Base-by-base conservation (phyloP, 1,140 invertebrate species). In the Drosophila littoralis region DNA sequence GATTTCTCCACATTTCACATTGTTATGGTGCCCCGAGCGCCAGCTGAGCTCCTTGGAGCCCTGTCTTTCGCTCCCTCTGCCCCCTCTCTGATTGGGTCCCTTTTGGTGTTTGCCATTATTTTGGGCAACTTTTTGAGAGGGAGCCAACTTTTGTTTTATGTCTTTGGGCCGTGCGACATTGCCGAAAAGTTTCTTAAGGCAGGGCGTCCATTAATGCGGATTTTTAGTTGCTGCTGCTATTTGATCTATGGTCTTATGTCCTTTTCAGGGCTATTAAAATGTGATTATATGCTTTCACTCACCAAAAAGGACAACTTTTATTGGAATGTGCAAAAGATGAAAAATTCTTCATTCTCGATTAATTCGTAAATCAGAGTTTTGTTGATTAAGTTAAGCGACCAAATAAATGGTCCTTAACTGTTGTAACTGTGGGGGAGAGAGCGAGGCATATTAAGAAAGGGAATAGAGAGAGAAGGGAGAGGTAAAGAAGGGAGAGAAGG, bases 101-200 rank as follows among this genome's bases (percentile, higher is more conserved):
- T 60, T 67, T 51, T 52, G 57, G 42, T 73, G 55, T 78, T 75
- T 59, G 69, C 68, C 61, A 75, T 78, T 67, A 71, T 70, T 54
- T 68, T 46, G 48, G 63, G 22, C 67, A 63, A 63, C 58, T 61
- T 60, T 68, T n/a, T 40, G 22, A 6, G 13, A 15, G 13, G 32
- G 40, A 45, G 9, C 9, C 13, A 55, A 40, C 68, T 81, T 84
- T 77, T 84, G 69, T 81, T 85, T 84, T 75, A 84, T 84, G 81
- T 81, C 69, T 81, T 84, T 85, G 69, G 81, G 81, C 64, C 76
- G 80, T 79, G 46, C 66, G 66, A 46, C 58, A 57, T 22, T 61
- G 74, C 38, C 57, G 46, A 60, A 77, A 84, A 80, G 54, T 84
- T 85, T 85, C 67, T 54, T 70, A 22, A 57, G 63, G 43, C 61